Conservation (phyloP, 2,113 vertebrate species). For the Porphyrio hochstetteri region DNA sequence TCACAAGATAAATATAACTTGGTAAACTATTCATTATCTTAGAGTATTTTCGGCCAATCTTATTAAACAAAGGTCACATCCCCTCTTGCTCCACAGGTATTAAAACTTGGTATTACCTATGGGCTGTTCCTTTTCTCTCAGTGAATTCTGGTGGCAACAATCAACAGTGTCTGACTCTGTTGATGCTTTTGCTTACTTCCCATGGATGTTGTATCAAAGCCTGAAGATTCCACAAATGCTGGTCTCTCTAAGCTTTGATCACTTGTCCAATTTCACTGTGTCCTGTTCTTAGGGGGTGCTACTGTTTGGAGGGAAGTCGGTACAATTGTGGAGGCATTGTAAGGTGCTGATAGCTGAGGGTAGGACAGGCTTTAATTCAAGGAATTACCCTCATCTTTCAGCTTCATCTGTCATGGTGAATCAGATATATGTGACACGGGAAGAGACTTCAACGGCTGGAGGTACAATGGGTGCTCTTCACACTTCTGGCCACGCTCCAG, state of each 20-base stretch:
- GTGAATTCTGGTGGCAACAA: background rate
- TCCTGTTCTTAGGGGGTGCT: background rate
- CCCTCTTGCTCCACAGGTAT: background rate
- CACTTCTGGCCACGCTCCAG: background rate
- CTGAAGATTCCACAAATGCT: background rate
- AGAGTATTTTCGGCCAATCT: background rate
- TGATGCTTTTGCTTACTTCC: background rate
- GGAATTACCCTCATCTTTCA: slow-evolving; percentile 5
- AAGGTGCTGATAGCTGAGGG: background rate
- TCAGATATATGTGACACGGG: background rate
- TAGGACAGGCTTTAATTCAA: background rate
- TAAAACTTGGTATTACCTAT: background rate
- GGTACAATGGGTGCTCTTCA: slow-evolving; percentile 10
- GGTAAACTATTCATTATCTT: background rate
- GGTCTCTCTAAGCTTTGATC: background rate
- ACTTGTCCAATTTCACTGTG: background rate
- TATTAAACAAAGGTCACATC: slow-evolving; percentile 21
- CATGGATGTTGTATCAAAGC: background rate
- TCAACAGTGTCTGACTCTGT: background rate
- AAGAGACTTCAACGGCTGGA: background rate
- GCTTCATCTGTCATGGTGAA: background rate
- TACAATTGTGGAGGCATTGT: fast-evolving
- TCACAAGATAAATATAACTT: background rate
- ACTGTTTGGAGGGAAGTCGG: background rate
- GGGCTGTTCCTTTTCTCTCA: background rate